Evolutionary conservation across 2,113 vertebrate genomes (phyloP).

Genomic region (Petromus typicus): DNA sequence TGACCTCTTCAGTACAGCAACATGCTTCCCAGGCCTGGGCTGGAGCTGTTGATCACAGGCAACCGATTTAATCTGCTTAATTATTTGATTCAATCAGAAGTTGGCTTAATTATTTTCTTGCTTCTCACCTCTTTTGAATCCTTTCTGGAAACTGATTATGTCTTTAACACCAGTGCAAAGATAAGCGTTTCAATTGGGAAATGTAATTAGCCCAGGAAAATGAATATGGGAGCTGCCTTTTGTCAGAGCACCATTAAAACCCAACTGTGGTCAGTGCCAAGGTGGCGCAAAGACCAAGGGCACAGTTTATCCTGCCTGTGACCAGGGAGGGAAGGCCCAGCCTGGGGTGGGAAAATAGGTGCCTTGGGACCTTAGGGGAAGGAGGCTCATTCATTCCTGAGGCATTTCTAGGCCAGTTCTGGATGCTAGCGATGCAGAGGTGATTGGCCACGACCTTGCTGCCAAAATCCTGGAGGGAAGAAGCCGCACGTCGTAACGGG

Average conservation of each 20-base stretch:
- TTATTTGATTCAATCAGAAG: slow-evolving; percentile 66
- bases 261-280: neutral
- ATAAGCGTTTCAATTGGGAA: slow-evolving; percentile 60
- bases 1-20: neutral
- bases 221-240: slow-evolving; percentile 61
- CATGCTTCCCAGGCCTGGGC: neutral
- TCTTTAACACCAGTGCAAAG: slow-evolving; percentile 48
- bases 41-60: slow-evolving; percentile 44
- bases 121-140: slow-evolving; percentile 75
- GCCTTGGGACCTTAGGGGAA: neutral
- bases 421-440: neutral
- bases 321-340: neutral
- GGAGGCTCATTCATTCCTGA: neutral
- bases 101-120: slow-evolving; percentile 77
- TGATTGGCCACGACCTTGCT: neutral
- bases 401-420: neutral
- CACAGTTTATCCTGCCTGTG: neutral
- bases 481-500: neutral
- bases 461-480: neutral
- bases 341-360: neutral
- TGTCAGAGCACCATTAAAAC: slow-evolving; percentile 63
- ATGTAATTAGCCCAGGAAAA: slow-evolving; percentile 69
- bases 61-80: slow-evolving; percentile 44
- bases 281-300: slow-evolving; percentile 34
- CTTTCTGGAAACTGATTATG: slow-evolving; percentile 69